Percentiles rank a stretch among this genome's conserved stretches.
phyloP scores from a whole-genome alignment of 2,888 invertebrate species.

The Drosophila longiperda region DNA sequence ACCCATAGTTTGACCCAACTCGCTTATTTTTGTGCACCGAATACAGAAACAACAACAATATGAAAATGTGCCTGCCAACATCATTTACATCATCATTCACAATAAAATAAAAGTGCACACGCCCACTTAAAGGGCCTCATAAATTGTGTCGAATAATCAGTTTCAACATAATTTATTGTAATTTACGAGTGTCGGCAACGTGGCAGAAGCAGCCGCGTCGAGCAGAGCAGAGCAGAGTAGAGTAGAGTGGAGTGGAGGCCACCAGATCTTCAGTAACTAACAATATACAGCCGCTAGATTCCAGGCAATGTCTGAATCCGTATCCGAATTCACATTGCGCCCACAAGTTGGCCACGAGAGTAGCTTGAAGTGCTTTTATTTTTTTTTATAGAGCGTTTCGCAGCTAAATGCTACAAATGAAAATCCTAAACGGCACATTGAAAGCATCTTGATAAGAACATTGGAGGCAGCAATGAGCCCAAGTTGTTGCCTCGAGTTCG shows the following conservation, averaged over 20 bases:
- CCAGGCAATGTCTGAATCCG: conserved; percentile 36
- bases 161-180: conserved; percentile 81
- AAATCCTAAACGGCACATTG: conserved; percentile 81
- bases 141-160: conserved; percentile 80
- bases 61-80: conserved; percentile 68
- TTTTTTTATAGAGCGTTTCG: conserved; percentile 65
- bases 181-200: conserved; percentile 77
- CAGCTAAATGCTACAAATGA: conserved; percentile 79
- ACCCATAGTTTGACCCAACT: conserved; percentile 52
- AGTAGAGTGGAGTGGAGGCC: conserved; percentile 23
- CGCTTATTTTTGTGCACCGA: conserved; percentile 37
- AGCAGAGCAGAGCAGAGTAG: conserved; percentile 20
- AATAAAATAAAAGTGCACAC: conserved; percentile 81
- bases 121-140: conserved; percentile 80
- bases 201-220: conserved; percentile 56
- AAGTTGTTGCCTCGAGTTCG: conserved; percentile 30
- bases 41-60: conserved; percentile 43
- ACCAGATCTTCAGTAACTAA: conserved; percentile 48
- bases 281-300: conserved; percentile 52
- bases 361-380: conserved; percentile 16
- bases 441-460: conserved; percentile 76
- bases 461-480: conserved; percentile 47
- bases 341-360: conserved; percentile 48
- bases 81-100: conserved; percentile 81
- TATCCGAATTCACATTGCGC: conserved; percentile 67